Base-by-base conservation (phyloP, 2,797 vertebrate species). In the Hypotaenidia okinawae region DNA sequence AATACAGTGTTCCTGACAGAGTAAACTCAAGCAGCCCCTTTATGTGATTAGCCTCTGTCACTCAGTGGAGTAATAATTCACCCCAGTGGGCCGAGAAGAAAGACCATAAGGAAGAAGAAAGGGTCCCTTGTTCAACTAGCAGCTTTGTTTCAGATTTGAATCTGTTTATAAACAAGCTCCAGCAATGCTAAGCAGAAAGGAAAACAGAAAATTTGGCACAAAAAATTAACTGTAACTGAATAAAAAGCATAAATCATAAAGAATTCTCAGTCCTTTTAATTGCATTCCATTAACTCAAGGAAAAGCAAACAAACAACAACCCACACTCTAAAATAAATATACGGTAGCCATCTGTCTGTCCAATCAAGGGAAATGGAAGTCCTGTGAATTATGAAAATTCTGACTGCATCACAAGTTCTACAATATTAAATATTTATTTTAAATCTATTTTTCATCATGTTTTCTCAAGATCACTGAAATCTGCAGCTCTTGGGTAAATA, bases 391-490 rank as follows among this genome's bases (percentile, higher is more conserved):
- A 68, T 15, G 16, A 61, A 83, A 83, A 45, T 64, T 28, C 70
- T 76, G 16, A 61, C 25, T 75, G 27, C 21, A 72, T 13, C 30
- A 52, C 18, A 66, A 72, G 16, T 62, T 75, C 63, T 86, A 51
- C 8, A 75, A 57, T 43, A 78, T 68, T 74, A 77, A 76, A 9
- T 64, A 51, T 73, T 85, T 75, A 88, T 33, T 75, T 76, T 43
- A 68, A 91, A 90, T 62, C 6, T 43, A 17, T 51, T 91, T 94
- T 84, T 91, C 37, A 78, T 72, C 15, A 13, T 35, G 13, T 52
- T 80, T 87, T 78, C 61, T 84, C 52, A 84, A 81, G 37, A 81
- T 11, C 3, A 8, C 24, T 45, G 55, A 63, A 89, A 77, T 61
- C 39, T 70, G 15, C n/a, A 92, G 33, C 33, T 85, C 25, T 23